Percentiles rank a stretch among this genome's conserved stretches.
phyloP scores from a whole-genome alignment of 2,888 invertebrate genomes.

The Tetrapedia diversipes region DNA sequence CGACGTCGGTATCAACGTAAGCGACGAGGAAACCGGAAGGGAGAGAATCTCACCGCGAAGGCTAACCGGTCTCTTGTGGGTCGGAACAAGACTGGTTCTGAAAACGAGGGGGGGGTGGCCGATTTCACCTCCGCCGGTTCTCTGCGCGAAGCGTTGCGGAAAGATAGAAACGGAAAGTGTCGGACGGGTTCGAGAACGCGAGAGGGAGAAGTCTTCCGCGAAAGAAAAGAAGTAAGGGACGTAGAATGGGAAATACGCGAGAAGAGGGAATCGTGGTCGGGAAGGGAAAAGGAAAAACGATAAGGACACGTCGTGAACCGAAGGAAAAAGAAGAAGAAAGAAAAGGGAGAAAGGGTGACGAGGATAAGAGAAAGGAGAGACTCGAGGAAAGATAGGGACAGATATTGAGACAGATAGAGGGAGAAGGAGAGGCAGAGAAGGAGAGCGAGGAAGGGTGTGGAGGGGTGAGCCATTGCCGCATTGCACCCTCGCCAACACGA shows the following conservation, averaged over 20 bases:
- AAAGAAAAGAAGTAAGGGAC: background rate
- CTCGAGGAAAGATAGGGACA: constrained; percentile 41
- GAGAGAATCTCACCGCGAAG: constrained; percentile 33
- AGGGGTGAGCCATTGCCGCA: constrained; percentile 72
- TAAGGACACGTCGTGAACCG: constrained; percentile 3
- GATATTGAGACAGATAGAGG: constrained; percentile 42
- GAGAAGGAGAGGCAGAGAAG: constrained; percentile 26
- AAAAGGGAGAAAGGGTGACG: constrained; percentile 19
- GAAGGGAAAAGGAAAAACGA: constrained; percentile 16
- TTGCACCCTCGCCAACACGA: constrained; percentile 75
- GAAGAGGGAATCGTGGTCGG: constrained; percentile 35
- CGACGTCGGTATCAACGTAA: constrained; percentile 16
- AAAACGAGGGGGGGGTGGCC: constrained; percentile 23
- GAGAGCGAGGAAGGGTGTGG: constrained; percentile 34
- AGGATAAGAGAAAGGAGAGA: constrained; percentile 24
- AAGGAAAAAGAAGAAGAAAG: constrained; percentile 23
- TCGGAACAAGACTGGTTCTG: constrained; percentile 1
- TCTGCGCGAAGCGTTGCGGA: constrained; percentile 3
- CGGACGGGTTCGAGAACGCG: constrained; percentile 11
- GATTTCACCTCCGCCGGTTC: constrained; percentile 37
- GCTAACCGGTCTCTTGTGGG: constrained; percentile 42
- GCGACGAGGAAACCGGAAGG: background rate
- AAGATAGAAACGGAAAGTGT: constrained; percentile 13
- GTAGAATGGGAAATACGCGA: constrained; percentile 26
- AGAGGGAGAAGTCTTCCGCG: background rate